A percentile compares a stretch with the other conserved stretches of the same genome.
phyloP scores from a whole-genome alignment of 2,797 vertebrate genomes.

The Anguilla marmorata region DNA sequence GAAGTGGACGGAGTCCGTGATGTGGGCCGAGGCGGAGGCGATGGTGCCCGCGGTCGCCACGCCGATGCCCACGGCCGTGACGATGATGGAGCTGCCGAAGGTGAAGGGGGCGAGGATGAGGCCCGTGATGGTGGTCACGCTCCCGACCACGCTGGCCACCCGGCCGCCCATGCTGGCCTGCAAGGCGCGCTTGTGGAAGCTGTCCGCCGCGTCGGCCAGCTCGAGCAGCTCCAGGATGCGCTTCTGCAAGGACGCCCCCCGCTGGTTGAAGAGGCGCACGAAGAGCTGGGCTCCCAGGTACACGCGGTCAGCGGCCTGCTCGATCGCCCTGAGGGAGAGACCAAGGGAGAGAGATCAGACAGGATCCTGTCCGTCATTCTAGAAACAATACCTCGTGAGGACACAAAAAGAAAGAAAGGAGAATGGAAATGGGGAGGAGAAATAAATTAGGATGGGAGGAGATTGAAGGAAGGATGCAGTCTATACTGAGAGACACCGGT shows the following conservation, averaged over 20 bases:
- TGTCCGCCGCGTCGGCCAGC: conserved; percentile 65
- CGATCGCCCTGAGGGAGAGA: conserved; percentile 60
- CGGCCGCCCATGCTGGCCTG: conserved; percentile 69
- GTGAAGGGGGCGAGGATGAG: conserved; percentile 74
- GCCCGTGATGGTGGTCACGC: conserved; percentile 74
- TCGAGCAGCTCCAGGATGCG: conserved; percentile 65
- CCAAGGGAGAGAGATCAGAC: not conserved
- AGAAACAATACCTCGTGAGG: not conserved
- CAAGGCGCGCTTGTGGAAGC: conserved; percentile 71
- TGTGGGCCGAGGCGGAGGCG: conserved; percentile 70
- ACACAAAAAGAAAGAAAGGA: not conserved
- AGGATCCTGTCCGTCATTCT: not conserved
- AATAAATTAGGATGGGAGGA: too few relatives aligned
- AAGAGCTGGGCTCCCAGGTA: conserved; percentile 76
- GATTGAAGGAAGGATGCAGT: not conserved
- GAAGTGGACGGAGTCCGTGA: conserved; percentile 73
- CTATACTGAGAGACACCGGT: not conserved
- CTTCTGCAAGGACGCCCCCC: conserved; percentile 62
- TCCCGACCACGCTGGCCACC: conserved; percentile 68
- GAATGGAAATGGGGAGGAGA: not conserved
- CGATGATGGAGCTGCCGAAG: conserved; percentile 72
- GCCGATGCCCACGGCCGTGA: conserved; percentile 71
- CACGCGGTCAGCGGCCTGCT: conserved; percentile 70
- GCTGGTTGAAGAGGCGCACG: conserved; percentile 68
- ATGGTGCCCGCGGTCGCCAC: conserved; percentile 72